Conservation (phyloP, 2,113 vertebrate species). For the Lasiurus borealis region DNA sequence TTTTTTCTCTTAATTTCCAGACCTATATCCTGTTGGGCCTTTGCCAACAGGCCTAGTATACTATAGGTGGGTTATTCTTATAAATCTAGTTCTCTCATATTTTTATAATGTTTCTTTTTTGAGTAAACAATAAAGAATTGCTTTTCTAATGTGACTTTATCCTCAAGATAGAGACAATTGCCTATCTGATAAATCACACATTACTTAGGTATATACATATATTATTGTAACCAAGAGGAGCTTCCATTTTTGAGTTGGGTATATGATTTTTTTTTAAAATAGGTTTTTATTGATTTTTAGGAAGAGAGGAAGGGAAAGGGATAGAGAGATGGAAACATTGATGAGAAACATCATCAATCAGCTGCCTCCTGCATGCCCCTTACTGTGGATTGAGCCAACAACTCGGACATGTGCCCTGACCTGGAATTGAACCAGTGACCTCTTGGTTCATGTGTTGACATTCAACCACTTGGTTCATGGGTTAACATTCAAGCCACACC, state of each 20-base stretch:
- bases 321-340: too few species aligned
- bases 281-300: too few species aligned
- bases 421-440: too few species aligned
- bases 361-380: too few species aligned
- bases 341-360: too few species aligned
- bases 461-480: too few species aligned
- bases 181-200: not conserved
- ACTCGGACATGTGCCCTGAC: too few species aligned
- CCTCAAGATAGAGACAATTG: slow-evolving; percentile 35
- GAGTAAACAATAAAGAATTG: not conserved
- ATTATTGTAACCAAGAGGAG: slow-evolving; percentile 37
- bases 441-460: too few species aligned
- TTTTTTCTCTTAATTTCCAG: not conserved
- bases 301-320: too few species aligned
- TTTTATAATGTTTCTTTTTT: slow-evolving; percentile 67
- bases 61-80: not conserved
- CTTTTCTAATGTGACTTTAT: slow-evolving; percentile 67
- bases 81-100: slow-evolving; percentile 46
- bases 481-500: too few species aligned
- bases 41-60: slow-evolving; percentile 10
- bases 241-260: slow-evolving; percentile 71
- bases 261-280: slow-evolving; percentile 41
- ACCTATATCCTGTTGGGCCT: slow-evolving; percentile 9
- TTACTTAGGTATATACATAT: slow-evolving; percentile 17
- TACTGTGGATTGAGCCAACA: too few species aligned